Base-by-base conservation (phyloP, 2,888 invertebrate genomes). In the Crematogaster levior region DNA sequence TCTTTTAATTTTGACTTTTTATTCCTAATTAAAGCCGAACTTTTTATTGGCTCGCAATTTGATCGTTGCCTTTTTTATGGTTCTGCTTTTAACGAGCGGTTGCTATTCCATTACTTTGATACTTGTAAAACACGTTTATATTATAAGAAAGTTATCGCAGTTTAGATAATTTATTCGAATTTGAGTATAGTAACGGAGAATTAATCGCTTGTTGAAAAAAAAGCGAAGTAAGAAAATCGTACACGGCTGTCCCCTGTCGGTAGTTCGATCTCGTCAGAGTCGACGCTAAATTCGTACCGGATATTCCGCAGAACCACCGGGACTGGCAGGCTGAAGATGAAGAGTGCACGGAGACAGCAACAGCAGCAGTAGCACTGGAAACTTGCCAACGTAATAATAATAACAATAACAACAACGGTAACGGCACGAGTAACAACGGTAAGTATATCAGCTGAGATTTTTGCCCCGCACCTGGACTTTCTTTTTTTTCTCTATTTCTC, bases 321-420 rank as follows among this genome's bases (percentile, higher is more conserved):
- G 94, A 94, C 91, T 93, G 94, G 94, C 93, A 92, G 90, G 91
- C 91, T 90, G 94, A 94, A 92, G 94, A 94, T 94, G 94, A 94
- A 89, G 94, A 94, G 91, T 94, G 94, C 86, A 92, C 92, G 90
- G 94, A 94, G 91, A 92, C 92, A 91, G 91, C 91, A 83, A 84
- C 91, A 86, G 89, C 90, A 89, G 88, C 92, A 93, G 92, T 94
- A 94, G 94, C 93, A 91, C 89, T 94, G 93, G 94, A 94, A 91
- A 91, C 92, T 90, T 93, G 94, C 92, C 94, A 94, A 85, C 94
- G 93, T 85, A 93, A 92, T 91, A 93, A 90, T 92, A 90, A 90
- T 80, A 91, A 91, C 87, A 93, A 91, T 85, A 92, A 91, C 89
- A 92, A 87, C 61, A 85, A 84, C 84, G 84, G 86, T 86, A 84